Evolutionary conservation across 2,888 invertebrate genomes (phyloP), one percentile per base, ranked within the genome.

Genomic region (Macrophya alboannulata): DNA sequence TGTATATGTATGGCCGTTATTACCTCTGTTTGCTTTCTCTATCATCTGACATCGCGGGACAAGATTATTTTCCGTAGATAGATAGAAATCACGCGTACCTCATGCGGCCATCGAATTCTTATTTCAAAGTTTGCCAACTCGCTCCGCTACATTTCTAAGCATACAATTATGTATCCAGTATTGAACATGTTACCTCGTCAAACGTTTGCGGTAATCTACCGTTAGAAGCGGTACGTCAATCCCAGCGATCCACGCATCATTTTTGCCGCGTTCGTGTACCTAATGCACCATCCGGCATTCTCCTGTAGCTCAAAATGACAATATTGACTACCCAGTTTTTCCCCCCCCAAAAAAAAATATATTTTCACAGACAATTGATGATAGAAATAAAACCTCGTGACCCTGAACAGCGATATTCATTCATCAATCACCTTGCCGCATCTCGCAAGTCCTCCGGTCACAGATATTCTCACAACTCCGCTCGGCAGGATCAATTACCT

Each of bases 231-330:
- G 17, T n/a, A 55, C 77, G 15, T 37, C 43, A 43, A 81, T 15
- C 37, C 77, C 77, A 77, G 51, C 25, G 37, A 81, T 62, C 83
- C 65, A 45, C 68, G 25, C 76, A 48, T 12, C 77, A 0, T 21
- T 21, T 77, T n/a, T 17, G 25, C 40, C 51, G 25, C 79, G 55
- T 55, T 51, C 37, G 79, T 10, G 79, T 77, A 25, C 31, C 79
- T 79, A 79, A 31, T 25, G 79, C 79, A 55, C 37, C 59, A 12
- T 37, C 68, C 84, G 65, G 76, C 37, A 84, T 84, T 85, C 68
- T 65, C 85, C 85, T 77, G 85, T 62, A 77, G 85, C 85, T 85
- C 65, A 85, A 85, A 83, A 85, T 85, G 77, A 85, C 37, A 85
- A 85, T 77, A 40, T 65, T 77, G 65, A 65, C 85, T 59, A 40